Evolutionary conservation across 1,140 invertebrate genomes (phyloP).

Genomic region (Sipha flava): DNA sequence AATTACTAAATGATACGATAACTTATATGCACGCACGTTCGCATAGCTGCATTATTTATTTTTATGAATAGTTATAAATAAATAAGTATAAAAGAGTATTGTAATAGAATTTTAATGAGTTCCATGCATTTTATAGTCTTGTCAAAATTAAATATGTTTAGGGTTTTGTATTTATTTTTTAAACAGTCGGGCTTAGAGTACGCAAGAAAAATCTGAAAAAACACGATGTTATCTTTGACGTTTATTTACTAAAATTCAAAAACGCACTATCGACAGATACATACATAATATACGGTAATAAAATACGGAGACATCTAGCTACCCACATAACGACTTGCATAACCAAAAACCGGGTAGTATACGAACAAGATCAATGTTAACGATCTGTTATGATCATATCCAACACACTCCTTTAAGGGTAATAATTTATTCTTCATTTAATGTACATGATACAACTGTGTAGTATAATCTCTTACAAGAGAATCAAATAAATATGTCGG

Average conservation of each 20-base stretch:
- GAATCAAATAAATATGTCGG: neutral
- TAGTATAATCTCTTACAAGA: neutral
- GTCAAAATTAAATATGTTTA: neutral
- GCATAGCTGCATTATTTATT: too few relatives aligned
- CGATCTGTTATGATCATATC: neutral
- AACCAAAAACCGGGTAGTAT: neutral
- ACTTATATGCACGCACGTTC: too few relatives aligned
- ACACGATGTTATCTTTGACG: neutral
- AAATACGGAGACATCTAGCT: neutral
- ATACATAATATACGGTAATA: neutral
- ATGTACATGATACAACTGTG: neutral
- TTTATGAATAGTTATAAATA: too few relatives aligned
- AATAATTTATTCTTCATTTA: slow-evolving; percentile 2
- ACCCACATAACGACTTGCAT: neutral
- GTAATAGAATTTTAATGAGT: neutral
- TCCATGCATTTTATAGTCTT: neutral
- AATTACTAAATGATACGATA: too few relatives aligned
- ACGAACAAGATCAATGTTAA: neutral
- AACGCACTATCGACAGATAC: neutral
- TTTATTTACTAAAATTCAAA: neutral
- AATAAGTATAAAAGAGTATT: too few relatives aligned
- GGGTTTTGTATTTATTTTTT: neutral
- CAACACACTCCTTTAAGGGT: neutral
- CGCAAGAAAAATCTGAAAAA: neutral
- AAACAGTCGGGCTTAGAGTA: neutral